A percentile compares a stretch with the other conserved stretches of the same genome.
Conservation (phyloP, 2,797 vertebrate genomes). For the Kryptopterus vitreolus region DNA sequence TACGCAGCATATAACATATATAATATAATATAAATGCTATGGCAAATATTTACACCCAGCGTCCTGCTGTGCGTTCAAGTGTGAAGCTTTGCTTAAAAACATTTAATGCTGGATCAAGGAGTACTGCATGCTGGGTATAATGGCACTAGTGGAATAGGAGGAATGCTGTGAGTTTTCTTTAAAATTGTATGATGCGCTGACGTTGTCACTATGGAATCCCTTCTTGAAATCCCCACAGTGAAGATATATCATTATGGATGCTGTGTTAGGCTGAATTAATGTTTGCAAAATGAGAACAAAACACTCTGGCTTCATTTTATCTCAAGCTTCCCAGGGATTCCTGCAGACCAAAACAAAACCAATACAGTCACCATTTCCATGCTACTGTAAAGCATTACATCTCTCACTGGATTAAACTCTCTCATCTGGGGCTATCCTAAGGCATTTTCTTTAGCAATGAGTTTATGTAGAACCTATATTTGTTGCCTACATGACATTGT, state of each 20-base stretch:
- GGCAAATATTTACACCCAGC: not conserved
- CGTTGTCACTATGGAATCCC: slow-evolving; percentile 11
- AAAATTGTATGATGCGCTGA: slow-evolving; percentile 7
- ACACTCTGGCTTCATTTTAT: not conserved
- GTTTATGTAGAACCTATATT: not conserved
- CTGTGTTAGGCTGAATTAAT: not conserved
- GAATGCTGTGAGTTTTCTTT: not conserved
- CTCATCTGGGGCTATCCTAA: not conserved
- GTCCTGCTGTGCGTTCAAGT: not conserved
- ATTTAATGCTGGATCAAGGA: slow-evolving; percentile 12
- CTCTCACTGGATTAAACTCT: not conserved
- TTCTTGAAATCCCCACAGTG: not conserved
- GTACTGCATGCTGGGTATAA: slow-evolving; percentile 28
- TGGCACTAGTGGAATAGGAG: slow-evolving; percentile 6
- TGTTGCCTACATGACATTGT: not conserved
- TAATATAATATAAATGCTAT: too few species aligned
- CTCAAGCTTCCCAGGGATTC: not conserved
- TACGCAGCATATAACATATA: too few species aligned
- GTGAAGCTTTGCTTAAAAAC: not conserved
- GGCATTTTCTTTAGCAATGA: not conserved
- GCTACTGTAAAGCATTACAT: not conserved
- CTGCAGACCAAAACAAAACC: not conserved
- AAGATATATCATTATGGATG: not conserved
- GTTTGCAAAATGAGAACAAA: not conserved
- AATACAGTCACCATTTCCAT: not conserved